Base-by-base conservation (phyloP, 2,113 vertebrate genomes). In the Leptobrachium leishanense region DNA sequence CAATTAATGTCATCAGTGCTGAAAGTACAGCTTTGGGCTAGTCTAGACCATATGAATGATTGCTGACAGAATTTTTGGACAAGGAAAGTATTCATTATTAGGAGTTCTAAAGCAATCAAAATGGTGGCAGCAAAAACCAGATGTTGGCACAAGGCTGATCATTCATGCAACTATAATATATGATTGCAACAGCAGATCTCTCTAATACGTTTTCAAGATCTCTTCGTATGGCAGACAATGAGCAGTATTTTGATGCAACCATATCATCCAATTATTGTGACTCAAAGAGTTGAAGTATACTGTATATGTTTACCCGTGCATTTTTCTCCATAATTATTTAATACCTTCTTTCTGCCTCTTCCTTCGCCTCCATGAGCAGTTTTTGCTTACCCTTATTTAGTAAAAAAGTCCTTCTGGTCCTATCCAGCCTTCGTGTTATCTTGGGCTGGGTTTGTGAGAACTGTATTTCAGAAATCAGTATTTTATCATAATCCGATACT, bases 81-180 rank as follows among this genome's bases (percentile, higher is more conserved):
- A 54, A 0, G 0, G 13, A 59, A 15, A 31, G 59, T 55, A 75
- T 43, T 40, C 43, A 46, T 46, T 43, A 63, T 43, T 13, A 31
- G 43, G 43, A 68, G n/a, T 63, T 50, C 75, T 57, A n/a, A 59
- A 76, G 65, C 75, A 57, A 50, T 68, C 41, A 43, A 43, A 41
- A 68, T 68, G 66, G 67, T 65, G 67, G 65, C n/a, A 40, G 54
- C 55, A 76, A 76, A 76, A 68, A 62, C 20, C 75, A 76, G 75
- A 76, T 76, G 74, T 76, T 76, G 65, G 65, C 73, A 65, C n/a
- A 7, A 55, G n/a, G 54, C 4, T 15, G 13, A 76, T 76, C 50
- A 10, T 41, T 55, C 74, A 8, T 50, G 46, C 46, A 76, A 12
- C 5, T 65, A 43, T n/a, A 75, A 31, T 12, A 39, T 68, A 39